phyloP scores from a whole-genome alignment of 2,888 invertebrate genomes.

The Oconnorella tubifera region DNA sequence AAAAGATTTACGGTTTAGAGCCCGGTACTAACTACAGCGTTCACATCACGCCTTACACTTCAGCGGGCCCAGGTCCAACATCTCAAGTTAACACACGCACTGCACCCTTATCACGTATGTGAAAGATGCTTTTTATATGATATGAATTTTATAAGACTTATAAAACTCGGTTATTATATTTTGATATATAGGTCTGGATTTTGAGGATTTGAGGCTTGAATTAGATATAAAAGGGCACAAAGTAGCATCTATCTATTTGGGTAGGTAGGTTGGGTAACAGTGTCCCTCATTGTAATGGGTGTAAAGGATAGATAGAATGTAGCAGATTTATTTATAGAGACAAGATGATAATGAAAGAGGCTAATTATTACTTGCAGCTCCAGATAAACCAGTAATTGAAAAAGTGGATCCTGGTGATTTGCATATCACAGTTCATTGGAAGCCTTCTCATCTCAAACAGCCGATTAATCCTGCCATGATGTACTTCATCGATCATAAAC shows the following conservation, averaged over 20 bases:
- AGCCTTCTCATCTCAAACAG: background rate
- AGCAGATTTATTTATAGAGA: background rate
- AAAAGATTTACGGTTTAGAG: background rate
- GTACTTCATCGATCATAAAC: background rate
- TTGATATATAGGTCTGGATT: background rate
- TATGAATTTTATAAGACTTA: background rate
- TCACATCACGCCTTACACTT: background rate
- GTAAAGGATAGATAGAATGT: background rate
- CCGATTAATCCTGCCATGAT: slow-evolving; percentile 1
- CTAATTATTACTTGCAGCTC: background rate
- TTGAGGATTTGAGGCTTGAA: too few relatives aligned
- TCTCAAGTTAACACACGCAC: background rate
- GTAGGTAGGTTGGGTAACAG: too few relatives aligned
- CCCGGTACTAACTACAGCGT: slow-evolving; percentile 3
- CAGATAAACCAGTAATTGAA: background rate
- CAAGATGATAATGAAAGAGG: background rate
- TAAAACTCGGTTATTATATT: background rate
- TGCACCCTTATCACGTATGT: slow-evolving; percentile 7
- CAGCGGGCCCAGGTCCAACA: slow-evolving; percentile 4
- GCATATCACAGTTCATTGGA: background rate
- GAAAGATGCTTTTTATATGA: too few relatives aligned
- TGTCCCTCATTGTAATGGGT: background rate
- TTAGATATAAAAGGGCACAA: too few relatives aligned
- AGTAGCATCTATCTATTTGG: too few relatives aligned
- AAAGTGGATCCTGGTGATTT: background rate